Conservation (phyloP, 2,113 vertebrate species). For the Prolemur simus region DNA sequence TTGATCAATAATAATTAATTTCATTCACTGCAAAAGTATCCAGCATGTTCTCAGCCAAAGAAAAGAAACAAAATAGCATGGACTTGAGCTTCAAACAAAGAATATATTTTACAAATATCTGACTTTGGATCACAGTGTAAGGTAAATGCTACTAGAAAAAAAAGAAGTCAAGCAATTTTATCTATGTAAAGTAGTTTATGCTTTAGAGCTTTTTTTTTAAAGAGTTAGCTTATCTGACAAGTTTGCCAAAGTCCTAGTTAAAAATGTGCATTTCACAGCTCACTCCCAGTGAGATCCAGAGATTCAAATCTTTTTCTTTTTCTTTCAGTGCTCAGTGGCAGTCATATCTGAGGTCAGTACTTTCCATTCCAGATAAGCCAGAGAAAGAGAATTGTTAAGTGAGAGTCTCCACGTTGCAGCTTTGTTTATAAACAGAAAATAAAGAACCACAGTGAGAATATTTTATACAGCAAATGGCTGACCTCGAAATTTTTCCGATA, state of each 20-base stretch:
- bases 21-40: not conserved
- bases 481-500: not conserved
- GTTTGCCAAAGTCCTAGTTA: slow-evolving; percentile 38
- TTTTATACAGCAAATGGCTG: not conserved
- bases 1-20: not conserved
- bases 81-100: slow-evolving; percentile 8
- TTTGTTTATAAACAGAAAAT: slow-evolving; percentile 46
- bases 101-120: not conserved
- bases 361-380: slow-evolving; percentile 62
- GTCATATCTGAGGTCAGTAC: slow-evolving; percentile 42
- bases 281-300: slow-evolving; percentile 30
- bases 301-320: slow-evolving; percentile 42
- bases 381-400: slow-evolving; percentile 28
- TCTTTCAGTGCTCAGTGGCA: not conserved
- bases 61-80: not conserved
- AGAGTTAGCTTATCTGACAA: slow-evolving; percentile 31
- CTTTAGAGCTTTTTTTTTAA: not conserved
- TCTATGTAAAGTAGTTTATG: not conserved
- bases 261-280: slow-evolving; percentile 31
- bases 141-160: not conserved
- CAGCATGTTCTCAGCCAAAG: not conserved
- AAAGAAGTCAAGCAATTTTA: not conserved
- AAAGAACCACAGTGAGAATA: not conserved
- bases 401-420: not conserved
- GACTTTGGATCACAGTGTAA: not conserved